phyloP scores from a whole-genome alignment of 64 coral and sea anemone genomes.

The Acropora yongei region DNA sequence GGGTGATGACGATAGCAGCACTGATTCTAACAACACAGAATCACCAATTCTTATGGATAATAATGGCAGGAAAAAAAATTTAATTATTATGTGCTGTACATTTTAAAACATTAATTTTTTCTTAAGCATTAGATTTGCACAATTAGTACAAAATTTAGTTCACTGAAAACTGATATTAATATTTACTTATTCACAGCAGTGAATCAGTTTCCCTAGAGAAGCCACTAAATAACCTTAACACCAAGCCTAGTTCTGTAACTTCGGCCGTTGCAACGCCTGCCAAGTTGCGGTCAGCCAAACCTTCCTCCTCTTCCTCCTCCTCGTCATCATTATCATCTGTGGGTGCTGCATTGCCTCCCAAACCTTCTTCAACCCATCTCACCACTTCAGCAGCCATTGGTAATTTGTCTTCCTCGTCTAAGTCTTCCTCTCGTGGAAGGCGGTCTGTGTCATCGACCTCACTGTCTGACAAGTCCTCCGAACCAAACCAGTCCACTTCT shows the following conservation, averaged over 20 bases:
- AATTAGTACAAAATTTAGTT: too few species aligned
- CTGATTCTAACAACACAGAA: too few species aligned
- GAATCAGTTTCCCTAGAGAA: slow-evolving; percentile 7
- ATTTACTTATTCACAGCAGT: neutral
- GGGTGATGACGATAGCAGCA: too few species aligned
- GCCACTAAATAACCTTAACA: neutral
- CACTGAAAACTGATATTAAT: neutral
- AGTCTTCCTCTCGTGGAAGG: slow-evolving; percentile 55
- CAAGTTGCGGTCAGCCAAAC: neutral
- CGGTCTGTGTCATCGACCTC: slow-evolving; percentile 22
- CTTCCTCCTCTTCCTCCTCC: neutral
- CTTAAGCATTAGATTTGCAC: too few species aligned
- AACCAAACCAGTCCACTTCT: slow-evolving; percentile 27
- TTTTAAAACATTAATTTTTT: too few species aligned
- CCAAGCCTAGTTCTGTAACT: neutral
- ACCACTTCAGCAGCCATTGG: slow-evolving; percentile 43
- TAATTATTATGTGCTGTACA: too few species aligned
- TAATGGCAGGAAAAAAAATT: too few species aligned
- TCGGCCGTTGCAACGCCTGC: neutral
- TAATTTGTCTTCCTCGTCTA: slow-evolving; percentile 30
- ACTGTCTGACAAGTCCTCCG: slow-evolving; percentile 28
- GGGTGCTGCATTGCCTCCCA: neutral
- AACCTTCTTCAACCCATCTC: neutral
- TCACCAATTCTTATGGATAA: too few species aligned
- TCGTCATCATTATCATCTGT: slow-evolving; percentile 14